Evolutionary conservation across 2,888 invertebrate species (phyloP).

Genomic region (Drosophila parthenogenetica): DNA sequence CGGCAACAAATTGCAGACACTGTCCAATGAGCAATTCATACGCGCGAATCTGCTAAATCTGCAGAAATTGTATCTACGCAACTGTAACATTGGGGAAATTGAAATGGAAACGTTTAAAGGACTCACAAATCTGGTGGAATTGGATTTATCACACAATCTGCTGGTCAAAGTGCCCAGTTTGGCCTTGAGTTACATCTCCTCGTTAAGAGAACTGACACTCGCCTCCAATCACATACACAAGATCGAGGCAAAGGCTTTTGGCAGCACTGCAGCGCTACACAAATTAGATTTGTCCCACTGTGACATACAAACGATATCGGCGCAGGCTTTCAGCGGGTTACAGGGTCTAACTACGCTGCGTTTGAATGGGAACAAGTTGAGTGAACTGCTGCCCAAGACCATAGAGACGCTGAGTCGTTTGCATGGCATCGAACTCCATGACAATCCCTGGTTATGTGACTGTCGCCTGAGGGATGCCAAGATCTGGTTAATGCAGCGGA

Average conservation of each 20-base stretch:
- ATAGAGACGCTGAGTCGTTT: constrained; percentile 90
- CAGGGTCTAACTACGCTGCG: constrained; percentile 91
- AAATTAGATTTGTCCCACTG: constrained; percentile 94
- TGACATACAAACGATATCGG: constrained; percentile 91
- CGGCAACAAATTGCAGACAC: constrained; percentile 93
- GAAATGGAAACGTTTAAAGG: constrained; percentile 94
- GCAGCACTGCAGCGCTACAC: constrained; percentile 90
- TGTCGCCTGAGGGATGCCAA: constrained; percentile 93
- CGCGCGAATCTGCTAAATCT: constrained; percentile 93
- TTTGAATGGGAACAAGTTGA: constrained; percentile 92
- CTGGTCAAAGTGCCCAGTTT: constrained; percentile 92
- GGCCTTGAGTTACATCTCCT: constrained; percentile 92
- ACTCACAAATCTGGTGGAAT: constrained; percentile 94
- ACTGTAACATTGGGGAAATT: constrained; percentile 94
- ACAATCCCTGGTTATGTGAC: constrained; percentile 95
- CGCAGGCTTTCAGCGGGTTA: constrained; percentile 91
- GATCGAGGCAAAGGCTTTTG: constrained; percentile 91
- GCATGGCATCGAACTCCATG: constrained; percentile 93
- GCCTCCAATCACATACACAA: constrained; percentile 93
- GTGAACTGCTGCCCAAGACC: constrained; percentile 90
- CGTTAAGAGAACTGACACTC: constrained; percentile 92
- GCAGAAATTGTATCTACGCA: constrained; percentile 93
- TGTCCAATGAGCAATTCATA: constrained; percentile 93
- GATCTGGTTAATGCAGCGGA: constrained; percentile 92
- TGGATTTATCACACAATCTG: constrained; percentile 94